Evolutionary conservation across 92 coral and sea anemone species (phyloP).

Genomic region (Porites evermanni): DNA sequence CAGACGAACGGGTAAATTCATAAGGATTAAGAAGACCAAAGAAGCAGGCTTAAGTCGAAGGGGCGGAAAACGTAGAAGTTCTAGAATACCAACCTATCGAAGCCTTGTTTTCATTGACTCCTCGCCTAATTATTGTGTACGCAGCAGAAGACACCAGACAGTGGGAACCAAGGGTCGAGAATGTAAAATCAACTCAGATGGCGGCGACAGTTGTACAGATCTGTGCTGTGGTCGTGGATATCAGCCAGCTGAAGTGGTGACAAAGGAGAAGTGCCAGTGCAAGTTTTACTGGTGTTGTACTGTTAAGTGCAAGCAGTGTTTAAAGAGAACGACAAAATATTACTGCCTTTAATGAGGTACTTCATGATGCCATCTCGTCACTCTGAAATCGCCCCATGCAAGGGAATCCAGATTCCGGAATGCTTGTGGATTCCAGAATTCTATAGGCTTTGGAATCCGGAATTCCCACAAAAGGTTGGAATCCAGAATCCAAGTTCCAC

Average conservation of each 20-base stretch:
- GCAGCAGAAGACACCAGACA: slow-evolving; percentile 10
- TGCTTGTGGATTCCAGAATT: not conserved
- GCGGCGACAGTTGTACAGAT: slow-evolving; percentile 57
- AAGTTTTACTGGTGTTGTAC: slow-evolving; percentile 79
- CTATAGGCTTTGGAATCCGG: too few species aligned
- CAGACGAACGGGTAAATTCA: slow-evolving; percentile 39
- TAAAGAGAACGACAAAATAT: not conserved
- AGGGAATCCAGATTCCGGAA: not conserved
- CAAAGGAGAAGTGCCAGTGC: slow-evolving; percentile 64
- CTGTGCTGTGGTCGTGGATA: slow-evolving; percentile 89
- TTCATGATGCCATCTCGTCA: not conserved
- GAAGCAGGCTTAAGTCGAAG: not conserved
- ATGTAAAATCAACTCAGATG: slow-evolving; percentile 38
- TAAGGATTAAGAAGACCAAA: not conserved
- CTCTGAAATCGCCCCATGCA: not conserved
- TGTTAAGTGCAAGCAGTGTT: slow-evolving; percentile 54
- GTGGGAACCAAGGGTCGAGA: slow-evolving; percentile 77
- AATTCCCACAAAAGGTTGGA: too few species aligned
- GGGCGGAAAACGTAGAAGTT: slow-evolving; percentile 32
- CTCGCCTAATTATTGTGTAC: slow-evolving; percentile 57
- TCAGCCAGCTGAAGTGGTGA: slow-evolving; percentile 42
- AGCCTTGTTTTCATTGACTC: slow-evolving; percentile 35
- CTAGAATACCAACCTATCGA: slow-evolving; percentile 16
- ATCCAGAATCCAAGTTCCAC: too few species aligned
- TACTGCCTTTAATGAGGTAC: slow-evolving; percentile 30